Base-by-base conservation (phyloP, 2,888 invertebrate species). In the Lycaena phlaeas region DNA sequence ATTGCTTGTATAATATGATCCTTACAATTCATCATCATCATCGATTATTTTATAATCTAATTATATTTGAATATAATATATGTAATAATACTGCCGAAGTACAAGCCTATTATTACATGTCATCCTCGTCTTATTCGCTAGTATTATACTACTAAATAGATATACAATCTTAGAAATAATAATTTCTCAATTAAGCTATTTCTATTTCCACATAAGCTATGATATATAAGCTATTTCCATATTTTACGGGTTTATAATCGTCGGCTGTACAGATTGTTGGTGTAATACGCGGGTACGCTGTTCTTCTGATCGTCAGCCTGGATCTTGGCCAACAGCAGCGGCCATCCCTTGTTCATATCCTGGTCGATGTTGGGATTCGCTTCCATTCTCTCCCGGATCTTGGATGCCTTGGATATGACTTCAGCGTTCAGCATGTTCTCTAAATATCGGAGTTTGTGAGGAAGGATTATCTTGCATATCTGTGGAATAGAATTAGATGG, bases 341-440 rank as follows among this genome's bases (percentile, higher is more conserved):
- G 78, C 79, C 79, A 81, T n/a, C 64, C 66, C 40, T 76, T 76
- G 5, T 71, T 75, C 31, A 53, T 59, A 5, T 77, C 79, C 25
- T 61, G 69, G 5, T 56, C 36, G 4, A 17, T 55, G 42, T 69
- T 77, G 0, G 79, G 74, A 39, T 72, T 79, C 1, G 66, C 68
- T 48, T 77, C 81, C 46, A 74, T 68, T 25, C 68, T 55, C 37
- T 76, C 74, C 1, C 79, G 62, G 22, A 79, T 70, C 46, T 74
- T 73, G 2, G 77, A 71, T 2, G 78, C 79, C 41, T 79, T 82
- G 60, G 78, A 78, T 1, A 78, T 54, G 0, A 79, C 76, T 42
- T 82, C 82, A 0, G 77, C 68, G 43, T 79, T 81, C 34, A 82
- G 46, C 82, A 82, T 81, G 42, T 81, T 82, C 46, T 82, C 81